Conservation (phyloP, 1,140 invertebrate genomes). For the Antheraea pernyi region DNA sequence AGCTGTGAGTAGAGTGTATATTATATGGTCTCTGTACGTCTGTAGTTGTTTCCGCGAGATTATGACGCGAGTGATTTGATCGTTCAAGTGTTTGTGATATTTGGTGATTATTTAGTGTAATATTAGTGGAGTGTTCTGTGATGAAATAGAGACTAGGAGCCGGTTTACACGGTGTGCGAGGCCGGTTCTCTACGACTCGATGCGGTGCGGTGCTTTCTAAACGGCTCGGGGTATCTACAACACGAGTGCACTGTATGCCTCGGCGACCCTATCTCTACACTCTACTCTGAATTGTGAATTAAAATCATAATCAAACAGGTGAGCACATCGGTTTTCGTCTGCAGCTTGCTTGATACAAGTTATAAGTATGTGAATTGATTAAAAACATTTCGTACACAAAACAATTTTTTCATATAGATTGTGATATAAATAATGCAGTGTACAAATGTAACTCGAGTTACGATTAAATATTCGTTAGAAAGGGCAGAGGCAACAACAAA, state of each 20-base stretch:
- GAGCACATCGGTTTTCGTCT: not conserved
- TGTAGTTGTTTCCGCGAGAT: conserved; percentile 30
- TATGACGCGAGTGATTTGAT: conserved; percentile 32
- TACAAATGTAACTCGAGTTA: not conserved
- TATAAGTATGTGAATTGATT: not conserved
- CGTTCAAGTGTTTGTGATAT: conserved; percentile 22
- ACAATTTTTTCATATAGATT: not conserved
- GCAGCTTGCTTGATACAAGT: not conserved
- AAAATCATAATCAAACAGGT: not conserved
- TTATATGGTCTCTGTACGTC: conserved; percentile 24
- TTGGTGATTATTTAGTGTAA: conserved; percentile 3
- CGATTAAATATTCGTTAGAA: not conserved
- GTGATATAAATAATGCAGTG: not conserved
- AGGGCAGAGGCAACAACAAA: conserved; percentile 13
- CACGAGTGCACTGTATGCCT: not conserved
- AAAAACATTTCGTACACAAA: not conserved
- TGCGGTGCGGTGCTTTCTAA: conserved; percentile 36
- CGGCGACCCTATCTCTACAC: not conserved
- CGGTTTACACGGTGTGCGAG: conserved; percentile 34
- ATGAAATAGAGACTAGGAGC: conserved; percentile 17
- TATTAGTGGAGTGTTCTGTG: not conserved
- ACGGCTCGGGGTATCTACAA: conserved; percentile 17
- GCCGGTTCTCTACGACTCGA: conserved; percentile 25
- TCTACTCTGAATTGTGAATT: not conserved
- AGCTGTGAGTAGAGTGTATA: conserved; percentile 16